Base-by-base conservation (phyloP, 2,113 vertebrate species). In the Dermatemys mawii region DNA sequence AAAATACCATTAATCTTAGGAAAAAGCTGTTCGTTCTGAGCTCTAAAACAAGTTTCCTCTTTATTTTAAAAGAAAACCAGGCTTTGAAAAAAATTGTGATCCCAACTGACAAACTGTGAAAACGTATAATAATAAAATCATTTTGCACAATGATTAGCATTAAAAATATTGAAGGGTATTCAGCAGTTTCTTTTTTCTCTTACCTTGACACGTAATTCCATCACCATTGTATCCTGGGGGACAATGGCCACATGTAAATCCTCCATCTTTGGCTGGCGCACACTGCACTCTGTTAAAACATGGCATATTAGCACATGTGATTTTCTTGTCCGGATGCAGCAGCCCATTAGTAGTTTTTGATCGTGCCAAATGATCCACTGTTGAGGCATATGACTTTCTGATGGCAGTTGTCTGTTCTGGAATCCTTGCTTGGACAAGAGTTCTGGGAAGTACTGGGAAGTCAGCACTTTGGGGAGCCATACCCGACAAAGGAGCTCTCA, bases 201-300 rank as follows among this genome's bases (percentile, higher is more conserved):
- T 97, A 99, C 98, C 98, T 98, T 98, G 96, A 95, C 98, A 99
- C 0, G 51, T 88, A 22, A 60, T 94, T 89, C 98, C 98, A 70
- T 99, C 97, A 50, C 98, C 97, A 0, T 84, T 96, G 96, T 98
- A 98, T 35, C 98, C 98, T 2, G 87, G 44, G 3, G 98, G 98
- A 92, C 98, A 99, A 80, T 97, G 93, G 9, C 98, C 98, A n/a
- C 98, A 99, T 81, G 78, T 96, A 73, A 97, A 95, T 13, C 84
- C 91, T 29, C 94, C 97, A 0, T 63, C 90, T 6, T 11, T 1
- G 0, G 22, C 79, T 2, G 50, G 86, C 55, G 98, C 44, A 1
- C 98, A 98, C 35, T 8, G 93, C 83, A 98, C 98, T 0, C 97
- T 98, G 0, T 96, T 88, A 84, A 98, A 98, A 63, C 98, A 99